Conservation (phyloP, 1,140 invertebrate genomes). For the Calephelis nemesis region DNA sequence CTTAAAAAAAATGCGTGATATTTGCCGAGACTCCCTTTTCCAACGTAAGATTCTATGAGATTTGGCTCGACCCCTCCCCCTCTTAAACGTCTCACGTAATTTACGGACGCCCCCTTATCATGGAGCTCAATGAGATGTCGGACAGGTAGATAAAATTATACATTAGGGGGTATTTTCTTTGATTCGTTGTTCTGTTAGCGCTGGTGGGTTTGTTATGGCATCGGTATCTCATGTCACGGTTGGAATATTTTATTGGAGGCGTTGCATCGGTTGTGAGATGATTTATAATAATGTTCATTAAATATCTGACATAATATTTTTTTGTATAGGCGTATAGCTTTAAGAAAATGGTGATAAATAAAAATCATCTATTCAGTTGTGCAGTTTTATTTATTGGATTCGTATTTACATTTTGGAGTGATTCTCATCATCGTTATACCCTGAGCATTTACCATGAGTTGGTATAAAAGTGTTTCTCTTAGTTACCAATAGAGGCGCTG, state of each 20-base stretch:
- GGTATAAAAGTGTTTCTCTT: no score
- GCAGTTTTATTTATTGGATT: conserved; percentile 37
- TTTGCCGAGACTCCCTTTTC: no score
- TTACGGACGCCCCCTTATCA: no score
- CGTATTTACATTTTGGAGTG: no score
- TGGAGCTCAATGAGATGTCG: conserved; percentile 11
- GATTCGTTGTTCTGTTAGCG: conserved; percentile 25
- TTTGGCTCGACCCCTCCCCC: no score
- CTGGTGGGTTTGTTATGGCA: conserved; percentile 43
- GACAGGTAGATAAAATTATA: conserved; percentile 2
- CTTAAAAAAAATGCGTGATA: no score
- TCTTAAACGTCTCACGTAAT: no score
- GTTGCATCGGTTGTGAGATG: conserved; percentile 78
- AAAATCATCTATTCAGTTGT: conserved; percentile 54
- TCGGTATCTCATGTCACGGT: conserved; percentile 62
- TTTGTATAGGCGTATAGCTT: conserved; percentile 67
- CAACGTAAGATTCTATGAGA: no score
- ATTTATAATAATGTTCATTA: conserved; percentile 76
- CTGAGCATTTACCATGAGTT: no score
- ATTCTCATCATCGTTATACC: background rate
- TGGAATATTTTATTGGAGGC: conserved; percentile 60
- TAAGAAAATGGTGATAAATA: conserved; percentile 71
- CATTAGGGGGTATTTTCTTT: conserved; percentile 14
- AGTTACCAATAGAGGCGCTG: no score
- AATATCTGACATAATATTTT: conserved; percentile 74